Percentiles rank a stretch among this genome's conserved stretches.
phyloP scores from a whole-genome alignment of 2,888 invertebrate species.

The Lasioglossum lativentre region DNA sequence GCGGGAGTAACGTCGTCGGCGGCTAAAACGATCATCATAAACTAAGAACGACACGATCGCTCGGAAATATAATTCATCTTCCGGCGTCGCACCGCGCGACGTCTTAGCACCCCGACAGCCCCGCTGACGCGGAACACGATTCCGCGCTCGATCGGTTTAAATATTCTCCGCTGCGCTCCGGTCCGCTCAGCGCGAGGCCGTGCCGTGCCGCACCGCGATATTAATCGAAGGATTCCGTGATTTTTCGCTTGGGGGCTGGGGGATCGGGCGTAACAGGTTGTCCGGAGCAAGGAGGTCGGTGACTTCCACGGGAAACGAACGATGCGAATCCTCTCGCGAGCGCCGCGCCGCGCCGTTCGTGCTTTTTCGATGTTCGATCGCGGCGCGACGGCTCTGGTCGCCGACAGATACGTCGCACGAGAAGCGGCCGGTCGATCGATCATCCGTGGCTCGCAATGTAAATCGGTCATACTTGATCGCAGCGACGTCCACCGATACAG shows the following conservation, averaged over 20 bases:
- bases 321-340: neutral
- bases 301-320: slow-evolving; percentile 13
- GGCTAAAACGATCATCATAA: neutral
- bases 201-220: slow-evolving; percentile 20
- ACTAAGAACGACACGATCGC: slow-evolving; percentile 31
- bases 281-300: neutral
- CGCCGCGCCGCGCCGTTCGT: neutral
- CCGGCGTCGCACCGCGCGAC: slow-evolving; percentile 33
- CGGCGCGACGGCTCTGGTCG: slow-evolving; percentile 6
- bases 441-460: slow-evolving; percentile 44
- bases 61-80: slow-evolving; percentile 35
- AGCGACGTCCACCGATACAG: slow-evolving; percentile 14
- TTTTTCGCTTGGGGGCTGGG: slow-evolving; percentile 18
- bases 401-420: slow-evolving; percentile 29
- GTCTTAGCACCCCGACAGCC: slow-evolving; percentile 46
- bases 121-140: slow-evolving; percentile 48
- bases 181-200: neutral
- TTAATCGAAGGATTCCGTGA: slow-evolving; percentile 36
- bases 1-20: neutral
- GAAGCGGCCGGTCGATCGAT: slow-evolving; percentile 42
- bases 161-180: slow-evolving; percentile 20
- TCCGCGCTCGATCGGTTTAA: slow-evolving; percentile 23
- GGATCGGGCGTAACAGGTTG: slow-evolving; percentile 38
- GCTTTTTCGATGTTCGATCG: slow-evolving; percentile 34
- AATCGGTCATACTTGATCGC: slow-evolving; percentile 45